A percentile compares a stretch with the other conserved stretches of the same genome.
phyloP scores from a whole-genome alignment of 2,888 invertebrate genomes.

The Ctenicera cuprea region DNA sequence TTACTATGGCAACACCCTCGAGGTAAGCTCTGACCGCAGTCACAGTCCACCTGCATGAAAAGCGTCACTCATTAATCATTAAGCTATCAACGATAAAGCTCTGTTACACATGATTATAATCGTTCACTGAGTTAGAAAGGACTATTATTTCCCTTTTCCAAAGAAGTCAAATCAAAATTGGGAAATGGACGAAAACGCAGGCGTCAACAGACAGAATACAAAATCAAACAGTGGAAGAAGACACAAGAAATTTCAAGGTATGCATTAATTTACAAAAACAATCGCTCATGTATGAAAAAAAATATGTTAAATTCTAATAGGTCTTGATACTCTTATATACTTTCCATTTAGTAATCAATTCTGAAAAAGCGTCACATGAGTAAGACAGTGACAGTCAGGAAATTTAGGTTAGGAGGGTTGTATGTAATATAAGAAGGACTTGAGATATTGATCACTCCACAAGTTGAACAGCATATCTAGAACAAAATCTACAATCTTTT shows the following conservation, averaged over 20 bases:
- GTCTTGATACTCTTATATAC: too few species aligned
- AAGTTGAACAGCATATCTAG: too few species aligned
- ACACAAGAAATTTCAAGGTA: conserved; percentile 15
- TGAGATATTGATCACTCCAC: too few species aligned
- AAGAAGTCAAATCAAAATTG: neutral
- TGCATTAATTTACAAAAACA: neutral
- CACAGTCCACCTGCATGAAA: conserved; percentile 56
- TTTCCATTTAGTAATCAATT: too few species aligned
- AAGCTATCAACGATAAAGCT: conserved; percentile 33
- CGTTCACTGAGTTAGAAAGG: conserved; percentile 17
- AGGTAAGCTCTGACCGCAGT: conserved; percentile 61
- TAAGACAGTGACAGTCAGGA: too few species aligned
- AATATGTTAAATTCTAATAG: too few species aligned
- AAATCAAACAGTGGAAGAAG: conserved; percentile 6
- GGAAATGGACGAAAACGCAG: conserved; percentile 22
- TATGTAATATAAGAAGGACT: too few species aligned
- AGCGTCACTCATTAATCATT: conserved; percentile 51
- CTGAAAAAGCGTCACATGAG: too few species aligned
- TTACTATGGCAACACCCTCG: conserved; percentile 65
- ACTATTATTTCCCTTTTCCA: neutral
- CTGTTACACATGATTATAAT: conserved; percentile 19
- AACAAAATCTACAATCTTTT: too few species aligned
- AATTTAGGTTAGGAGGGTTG: too few species aligned
- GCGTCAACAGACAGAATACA: conserved; percentile 12
- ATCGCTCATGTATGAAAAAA: neutral